Evolutionary conservation across 1,140 invertebrate genomes (phyloP).

Genomic region (Pachyrhynchus sulphureomaculatus): DNA sequence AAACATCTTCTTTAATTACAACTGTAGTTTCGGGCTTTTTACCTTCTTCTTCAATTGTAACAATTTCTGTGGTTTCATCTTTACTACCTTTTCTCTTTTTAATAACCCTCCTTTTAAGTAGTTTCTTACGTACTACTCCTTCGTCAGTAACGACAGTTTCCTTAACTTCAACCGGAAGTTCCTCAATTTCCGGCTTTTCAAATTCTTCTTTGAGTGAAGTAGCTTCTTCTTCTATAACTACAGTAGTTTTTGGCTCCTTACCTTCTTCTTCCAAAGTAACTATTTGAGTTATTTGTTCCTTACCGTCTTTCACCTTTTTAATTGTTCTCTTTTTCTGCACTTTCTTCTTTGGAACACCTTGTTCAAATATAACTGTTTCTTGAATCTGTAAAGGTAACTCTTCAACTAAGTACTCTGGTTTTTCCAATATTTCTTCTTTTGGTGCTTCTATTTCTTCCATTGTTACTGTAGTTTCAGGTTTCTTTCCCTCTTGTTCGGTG

Average conservation of each 20-base stretch:
- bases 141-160: not conserved
- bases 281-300: constrained; percentile 46
- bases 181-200: not conserved
- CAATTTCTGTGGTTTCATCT: constrained; percentile 20
- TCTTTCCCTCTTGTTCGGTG: constrained; percentile 49
- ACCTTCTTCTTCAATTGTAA: constrained; percentile 16
- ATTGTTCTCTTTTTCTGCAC: constrained; percentile 22
- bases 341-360: constrained; percentile 27
- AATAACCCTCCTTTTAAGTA: constrained; percentile 9
- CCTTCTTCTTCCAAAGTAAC: constrained; percentile 45
- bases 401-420: constrained; percentile 35
- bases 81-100: constrained; percentile 21
- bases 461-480: constrained; percentile 37
- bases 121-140: constrained; percentile 11
- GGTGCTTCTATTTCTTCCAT: not conserved
- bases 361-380: constrained; percentile 20
- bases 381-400: constrained; percentile 45
- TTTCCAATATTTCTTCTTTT: too few relatives aligned
- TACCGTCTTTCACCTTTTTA: constrained; percentile 43
- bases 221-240: constrained; percentile 41
- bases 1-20: constrained; percentile 34
- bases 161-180: constrained; percentile 16
- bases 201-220: constrained; percentile 21
- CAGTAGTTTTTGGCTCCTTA: constrained; percentile 43
- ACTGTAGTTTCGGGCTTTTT: constrained; percentile 6